phyloP scores from a whole-genome alignment of 2,797 vertebrate species.

The Holocentrus rufus region DNA sequence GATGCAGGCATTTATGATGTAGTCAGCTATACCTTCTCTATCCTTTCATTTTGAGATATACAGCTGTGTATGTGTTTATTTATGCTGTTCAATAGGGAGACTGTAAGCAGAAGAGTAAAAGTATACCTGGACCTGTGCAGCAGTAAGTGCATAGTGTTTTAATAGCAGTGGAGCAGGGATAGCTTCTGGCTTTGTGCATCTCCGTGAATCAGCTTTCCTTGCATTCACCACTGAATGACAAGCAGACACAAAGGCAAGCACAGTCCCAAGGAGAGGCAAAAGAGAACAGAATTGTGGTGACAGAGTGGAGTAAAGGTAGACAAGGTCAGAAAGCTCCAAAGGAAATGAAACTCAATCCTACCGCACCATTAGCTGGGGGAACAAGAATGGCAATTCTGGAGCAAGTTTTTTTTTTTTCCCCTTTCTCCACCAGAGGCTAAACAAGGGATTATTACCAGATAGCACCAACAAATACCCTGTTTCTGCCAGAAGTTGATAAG shows the following conservation, averaged over 20 bases:
- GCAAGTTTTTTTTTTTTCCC: constrained; percentile 47
- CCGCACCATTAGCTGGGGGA: constrained; percentile 75
- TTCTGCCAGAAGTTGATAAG: constrained; percentile 10
- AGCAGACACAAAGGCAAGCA: constrained; percentile 87
- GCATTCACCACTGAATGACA: constrained; percentile 85
- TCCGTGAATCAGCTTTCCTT: constrained; percentile 82
- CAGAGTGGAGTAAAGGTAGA: constrained; percentile 73
- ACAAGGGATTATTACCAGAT: constrained; percentile 6
- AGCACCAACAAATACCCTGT: constrained; percentile 22
- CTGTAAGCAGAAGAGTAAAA: constrained; percentile 59
- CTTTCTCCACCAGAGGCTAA: constrained; percentile 11
- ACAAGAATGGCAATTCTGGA: constrained; percentile 62
- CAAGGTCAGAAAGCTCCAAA: constrained; percentile 85
- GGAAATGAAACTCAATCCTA: constrained; percentile 81
- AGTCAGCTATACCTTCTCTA: background rate
- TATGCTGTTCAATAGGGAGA: constrained; percentile 44
- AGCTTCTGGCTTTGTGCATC: constrained; percentile 84
- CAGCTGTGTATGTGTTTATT: constrained; percentile 34
- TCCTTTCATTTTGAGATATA: constrained; percentile 11
- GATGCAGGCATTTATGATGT: constrained; percentile 5
- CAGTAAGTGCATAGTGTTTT: constrained; percentile 60
- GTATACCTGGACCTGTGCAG: constrained; percentile 62
- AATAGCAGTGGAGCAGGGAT: constrained; percentile 68
- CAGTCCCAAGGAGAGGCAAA: constrained; percentile 75
- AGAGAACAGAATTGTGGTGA: constrained; percentile 70